Evolutionary conservation across 2,113 vertebrate species (phyloP).

Genomic region (Bubalus kerabau): DNA sequence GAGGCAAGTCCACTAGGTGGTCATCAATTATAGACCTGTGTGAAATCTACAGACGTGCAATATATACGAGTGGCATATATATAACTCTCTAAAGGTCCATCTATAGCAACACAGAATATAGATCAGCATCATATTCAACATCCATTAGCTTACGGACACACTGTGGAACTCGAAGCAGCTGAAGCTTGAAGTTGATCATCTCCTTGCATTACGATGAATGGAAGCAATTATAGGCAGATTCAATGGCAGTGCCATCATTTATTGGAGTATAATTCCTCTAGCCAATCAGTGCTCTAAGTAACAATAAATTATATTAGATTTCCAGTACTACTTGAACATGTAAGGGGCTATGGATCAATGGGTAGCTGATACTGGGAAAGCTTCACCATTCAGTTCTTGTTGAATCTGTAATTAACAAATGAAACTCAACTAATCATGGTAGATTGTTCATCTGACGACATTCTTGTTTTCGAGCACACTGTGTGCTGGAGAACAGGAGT

Average conservation of each 20-base stretch:
- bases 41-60: not conserved
- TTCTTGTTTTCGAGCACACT: conserved; percentile 52
- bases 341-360: conserved; percentile 50
- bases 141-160: conserved; percentile 35
- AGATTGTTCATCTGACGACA: conserved; percentile 72
- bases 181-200: conserved; percentile 57
- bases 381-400: conserved; percentile 17
- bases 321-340: conserved; percentile 2
- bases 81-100: not conserved
- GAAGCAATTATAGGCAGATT: conserved; percentile 65
- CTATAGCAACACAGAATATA: not conserved
- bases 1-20: not conserved
- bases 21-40: not conserved
- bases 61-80: not conserved
- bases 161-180: conserved; percentile 45
- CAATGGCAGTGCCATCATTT: conserved; percentile 65
- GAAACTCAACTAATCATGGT: conserved; percentile 62
- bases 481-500: conserved; percentile 45
- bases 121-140: conserved; percentile 23
- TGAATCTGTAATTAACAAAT: conserved; percentile 72
- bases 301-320: conserved; percentile 61
- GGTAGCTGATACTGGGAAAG: conserved; percentile 5
- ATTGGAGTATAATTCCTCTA: conserved; percentile 68
- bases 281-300: conserved; percentile 62
- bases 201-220: conserved; percentile 52